Percentiles rank a stretch among this genome's conserved stretches.
Evolutionary conservation across 2,113 vertebrate species (phyloP).

Genomic region (Calypte anna): DNA sequence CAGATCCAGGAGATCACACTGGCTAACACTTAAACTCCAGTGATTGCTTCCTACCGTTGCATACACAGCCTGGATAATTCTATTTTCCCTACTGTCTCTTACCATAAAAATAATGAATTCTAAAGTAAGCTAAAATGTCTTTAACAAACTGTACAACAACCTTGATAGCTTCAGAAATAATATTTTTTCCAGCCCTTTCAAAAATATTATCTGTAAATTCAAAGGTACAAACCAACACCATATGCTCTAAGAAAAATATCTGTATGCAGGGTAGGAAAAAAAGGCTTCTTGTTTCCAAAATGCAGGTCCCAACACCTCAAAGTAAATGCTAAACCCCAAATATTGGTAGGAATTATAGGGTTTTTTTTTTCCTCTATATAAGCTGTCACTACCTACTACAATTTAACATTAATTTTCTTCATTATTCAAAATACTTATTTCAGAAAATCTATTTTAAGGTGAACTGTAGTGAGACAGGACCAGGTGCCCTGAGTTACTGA

Average conservation of each 20-base stretch:
- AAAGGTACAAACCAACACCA: not conserved
- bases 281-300: not conserved
- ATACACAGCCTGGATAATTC: not conserved
- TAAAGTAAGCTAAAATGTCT: not conserved
- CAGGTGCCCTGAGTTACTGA: too few relatives aligned
- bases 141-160: not conserved
- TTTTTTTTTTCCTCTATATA: not conserved
- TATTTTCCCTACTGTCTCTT: not conserved
- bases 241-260: not conserved
- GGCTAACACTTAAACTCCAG: not conserved
- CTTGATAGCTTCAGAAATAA: not conserved
- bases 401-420: not conserved
- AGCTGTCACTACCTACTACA: not conserved
- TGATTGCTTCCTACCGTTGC: not conserved
- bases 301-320: not conserved
- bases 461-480: too few relatives aligned
- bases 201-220: not conserved
- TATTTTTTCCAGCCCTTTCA: not conserved
- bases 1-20: accelerated
- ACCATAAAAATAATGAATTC: not conserved
- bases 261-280: not conserved
- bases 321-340: not conserved
- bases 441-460: not conserved
- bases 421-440: not conserved
- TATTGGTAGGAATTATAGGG: not conserved